These are phyloP conservation scores for Chromoteleia sp. DNA, from an alignment of 2,888 invertebrate genomes.

Conservation along the genomic window DNA sequence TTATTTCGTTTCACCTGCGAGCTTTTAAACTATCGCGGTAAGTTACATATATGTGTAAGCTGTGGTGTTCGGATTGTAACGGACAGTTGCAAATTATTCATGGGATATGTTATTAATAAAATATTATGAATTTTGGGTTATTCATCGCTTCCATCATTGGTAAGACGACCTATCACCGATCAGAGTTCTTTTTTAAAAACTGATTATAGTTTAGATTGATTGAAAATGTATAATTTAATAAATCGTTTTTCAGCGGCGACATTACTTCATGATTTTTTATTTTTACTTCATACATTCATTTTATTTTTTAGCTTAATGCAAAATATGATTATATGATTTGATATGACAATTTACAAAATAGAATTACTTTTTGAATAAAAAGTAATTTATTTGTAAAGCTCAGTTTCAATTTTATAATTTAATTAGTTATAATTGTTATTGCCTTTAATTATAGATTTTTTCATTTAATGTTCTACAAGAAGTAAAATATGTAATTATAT, in stretches of 20 bases:
- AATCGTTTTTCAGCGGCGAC: neutral
- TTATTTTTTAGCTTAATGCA: no score
- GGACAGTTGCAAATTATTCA: slow-evolving; percentile 72
- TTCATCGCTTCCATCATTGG: slow-evolving; percentile 30
- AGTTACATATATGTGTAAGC: slow-evolving; percentile 72
- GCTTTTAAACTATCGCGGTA: slow-evolving; percentile 66
- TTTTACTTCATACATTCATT: neutral
- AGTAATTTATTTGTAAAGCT: no score
- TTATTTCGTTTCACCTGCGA: slow-evolving; percentile 67
- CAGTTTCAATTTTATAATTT: no score
- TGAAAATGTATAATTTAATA: slow-evolving; percentile 2
- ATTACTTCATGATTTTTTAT: neutral
- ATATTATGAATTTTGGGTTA: slow-evolving; percentile 70
- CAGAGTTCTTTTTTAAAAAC: neutral
- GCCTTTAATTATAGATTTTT: no score
- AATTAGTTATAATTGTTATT: no score
- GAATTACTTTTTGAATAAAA: no score
- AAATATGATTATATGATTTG: no score
- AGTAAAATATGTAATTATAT: no score
- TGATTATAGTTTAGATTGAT: neutral
- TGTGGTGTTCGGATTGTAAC: slow-evolving; percentile 75
- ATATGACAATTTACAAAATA: no score
- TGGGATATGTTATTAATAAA: slow-evolving; percentile 75
- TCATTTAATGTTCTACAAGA: no score
- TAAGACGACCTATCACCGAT: slow-evolving; percentile 20